Evolutionary conservation across 2,113 vertebrate genomes (phyloP).

Genomic region (Aphelocoma coerulescens): DNA sequence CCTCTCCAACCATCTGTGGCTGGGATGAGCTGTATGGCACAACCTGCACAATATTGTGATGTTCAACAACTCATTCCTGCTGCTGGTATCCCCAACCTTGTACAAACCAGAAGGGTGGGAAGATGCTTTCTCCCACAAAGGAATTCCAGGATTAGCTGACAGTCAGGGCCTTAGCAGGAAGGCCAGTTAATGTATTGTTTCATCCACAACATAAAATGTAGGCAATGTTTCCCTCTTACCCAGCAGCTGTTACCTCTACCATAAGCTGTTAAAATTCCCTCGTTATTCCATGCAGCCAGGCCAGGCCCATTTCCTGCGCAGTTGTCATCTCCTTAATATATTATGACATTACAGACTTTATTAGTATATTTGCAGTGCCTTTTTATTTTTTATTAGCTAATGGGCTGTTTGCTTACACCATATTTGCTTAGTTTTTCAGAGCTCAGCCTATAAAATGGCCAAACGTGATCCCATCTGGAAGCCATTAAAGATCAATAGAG

Average conservation of each 20-base stretch:
- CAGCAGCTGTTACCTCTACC: constrained; percentile 38
- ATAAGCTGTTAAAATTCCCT: constrained; percentile 22
- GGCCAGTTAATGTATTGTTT: background rate
- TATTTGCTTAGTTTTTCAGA: constrained; percentile 58
- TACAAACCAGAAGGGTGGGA: background rate
- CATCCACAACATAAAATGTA: background rate
- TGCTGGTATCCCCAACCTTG: background rate
- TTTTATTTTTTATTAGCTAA: constrained; percentile 68
- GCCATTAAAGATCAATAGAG: constrained; percentile 74
- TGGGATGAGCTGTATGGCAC: background rate
- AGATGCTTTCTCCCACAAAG: background rate
- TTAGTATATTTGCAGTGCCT: constrained; percentile 61
- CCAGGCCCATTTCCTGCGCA: constrained; percentile 49
- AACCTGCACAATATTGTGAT: background rate
- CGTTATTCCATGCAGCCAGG: constrained; percentile 11
- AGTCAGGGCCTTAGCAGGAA: constrained; percentile 11
- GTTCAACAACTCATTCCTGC: background rate
- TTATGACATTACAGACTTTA: constrained; percentile 63
- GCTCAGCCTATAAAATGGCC: constrained; percentile 55
- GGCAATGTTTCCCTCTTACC: constrained; percentile 18
- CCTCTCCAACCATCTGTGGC: background rate
- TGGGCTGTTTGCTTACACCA: constrained; percentile 24
- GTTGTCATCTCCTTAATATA: constrained; percentile 52
- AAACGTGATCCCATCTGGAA: constrained; percentile 71
- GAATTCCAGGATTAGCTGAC: constrained; percentile 12